A percentile compares a stretch with the other conserved stretches of the same genome.
Evolutionary conservation across 1,140 invertebrate species (phyloP).

Genomic region (Daktulosphaira vitifoliae): DNA sequence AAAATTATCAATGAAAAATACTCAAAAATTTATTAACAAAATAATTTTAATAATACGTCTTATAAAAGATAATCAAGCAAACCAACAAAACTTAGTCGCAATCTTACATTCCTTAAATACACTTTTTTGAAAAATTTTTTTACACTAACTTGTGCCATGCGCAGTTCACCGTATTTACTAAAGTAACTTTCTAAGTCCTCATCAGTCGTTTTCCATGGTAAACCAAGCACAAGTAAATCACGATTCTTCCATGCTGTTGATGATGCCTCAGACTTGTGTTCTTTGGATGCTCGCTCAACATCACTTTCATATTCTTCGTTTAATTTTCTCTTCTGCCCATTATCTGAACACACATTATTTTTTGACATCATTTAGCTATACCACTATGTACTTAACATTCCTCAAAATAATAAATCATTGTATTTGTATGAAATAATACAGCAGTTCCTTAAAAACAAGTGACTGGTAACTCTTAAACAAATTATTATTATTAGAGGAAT

Average conservation of each 20-base stretch:
- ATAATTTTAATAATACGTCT: background rate
- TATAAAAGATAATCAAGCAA: background rate
- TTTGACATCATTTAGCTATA: slow-evolving; percentile 7
- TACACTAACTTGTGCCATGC: slow-evolving; percentile 59
- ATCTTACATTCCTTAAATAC: slow-evolving; percentile 29
- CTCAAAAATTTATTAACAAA: background rate
- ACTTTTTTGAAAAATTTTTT: slow-evolving; percentile 10
- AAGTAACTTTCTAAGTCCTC: slow-evolving; percentile 65
- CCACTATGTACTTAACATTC: slow-evolving; percentile 4
- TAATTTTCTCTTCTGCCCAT: slow-evolving; percentile 29
- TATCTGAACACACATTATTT: slow-evolving; percentile 30
- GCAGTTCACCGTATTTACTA: slow-evolving; percentile 62
- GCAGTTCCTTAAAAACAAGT: too few relatives aligned
- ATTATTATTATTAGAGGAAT: too few relatives aligned
- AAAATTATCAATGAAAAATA: background rate
- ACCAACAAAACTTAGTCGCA: slow-evolving; percentile 13
- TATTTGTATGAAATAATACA: too few relatives aligned
- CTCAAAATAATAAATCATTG: slow-evolving; percentile 19
- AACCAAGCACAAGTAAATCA: slow-evolving; percentile 72
- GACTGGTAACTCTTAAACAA: too few relatives aligned
- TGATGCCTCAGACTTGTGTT: slow-evolving; percentile 30
- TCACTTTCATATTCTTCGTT: slow-evolving; percentile 32
- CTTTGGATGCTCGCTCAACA: slow-evolving; percentile 30
- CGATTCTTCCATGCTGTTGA: slow-evolving; percentile 53
- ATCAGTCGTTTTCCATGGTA: slow-evolving; percentile 70